Evolutionary conservation across 2,888 invertebrate genomes (phyloP), one percentile per base, ranked within the genome.

Genomic region (Stenodera caucasica): DNA sequence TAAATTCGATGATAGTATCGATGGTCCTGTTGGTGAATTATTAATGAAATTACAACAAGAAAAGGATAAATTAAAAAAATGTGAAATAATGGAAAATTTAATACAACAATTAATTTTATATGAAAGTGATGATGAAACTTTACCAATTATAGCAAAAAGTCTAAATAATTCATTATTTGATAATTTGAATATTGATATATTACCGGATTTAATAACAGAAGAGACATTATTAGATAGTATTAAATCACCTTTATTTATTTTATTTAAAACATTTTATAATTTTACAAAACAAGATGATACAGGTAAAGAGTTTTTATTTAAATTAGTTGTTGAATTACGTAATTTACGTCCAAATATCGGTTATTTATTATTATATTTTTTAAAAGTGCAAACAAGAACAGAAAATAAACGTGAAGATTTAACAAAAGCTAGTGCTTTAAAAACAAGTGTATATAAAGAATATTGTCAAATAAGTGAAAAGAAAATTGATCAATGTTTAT

Each of bases 351-450:
- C 90, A 11, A 85, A 87, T 76, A 85, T 94, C 59, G 96, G 96
- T 50, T 96, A 93, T 80, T 85, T 92, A 72, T 84, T 97, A 66
- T 82, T 97, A 54, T 96, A 95, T 82, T 97, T 94, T 81, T 83
- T 95, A 67, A 95, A 94, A 86, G 91, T 91, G 64, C 84, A 91
- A 85, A 83, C 82, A 37, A 74, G 82, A 74, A 83, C 83, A 69
- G 84, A 84, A 65, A 81, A 81, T 60, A 83, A 83, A 73, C 82
- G 70, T 77, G 83, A 79, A 73, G 82, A 83, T 64, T 79, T 77
- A 61, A 75, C 78, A 7, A 79, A 79, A 71, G 74, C 76, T 40
- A 78, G 87, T 67, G 87, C 87, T 71, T 91, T 93, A 69, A 94
- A 94, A 83, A 87, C 92, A 72, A 88, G 88, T 68, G 86, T 94